A percentile compares a stretch with the other conserved stretches of the same genome.
Evolutionary conservation across 2,888 invertebrate species (phyloP).

Genomic region (Agriopis leucophaearia): DNA sequence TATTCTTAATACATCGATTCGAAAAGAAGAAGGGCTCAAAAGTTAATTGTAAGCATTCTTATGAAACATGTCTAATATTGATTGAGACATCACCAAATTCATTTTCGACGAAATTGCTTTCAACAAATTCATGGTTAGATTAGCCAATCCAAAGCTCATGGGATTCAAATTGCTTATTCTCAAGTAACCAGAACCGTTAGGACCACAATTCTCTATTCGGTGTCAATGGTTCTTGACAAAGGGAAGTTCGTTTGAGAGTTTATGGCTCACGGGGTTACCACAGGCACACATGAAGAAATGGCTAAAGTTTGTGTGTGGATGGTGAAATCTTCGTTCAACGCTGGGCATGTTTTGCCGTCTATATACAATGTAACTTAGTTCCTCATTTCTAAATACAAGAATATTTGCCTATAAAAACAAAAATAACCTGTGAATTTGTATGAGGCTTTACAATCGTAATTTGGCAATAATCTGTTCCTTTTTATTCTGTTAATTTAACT

Average conservation of each 20-base stretch:
- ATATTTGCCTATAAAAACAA: too few species aligned
- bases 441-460: too few species aligned
- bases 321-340: conserved; percentile 6
- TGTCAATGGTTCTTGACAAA: conserved; percentile 21
- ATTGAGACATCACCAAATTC: conserved; percentile 13
- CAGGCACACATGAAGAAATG: conserved; percentile 14
- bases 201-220: conserved; percentile 18
- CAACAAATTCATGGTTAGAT: conserved; percentile 21
- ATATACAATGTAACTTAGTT: too few species aligned
- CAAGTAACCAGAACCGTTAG: conserved; percentile 7
- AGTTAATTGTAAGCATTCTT: conserved; percentile 2
- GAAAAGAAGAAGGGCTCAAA: background rate
- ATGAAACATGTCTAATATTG: background rate
- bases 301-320: background rate
- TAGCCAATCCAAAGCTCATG: conserved; percentile 19
- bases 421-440: too few species aligned
- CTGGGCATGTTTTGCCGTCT: too few species aligned
- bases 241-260: conserved; percentile 15
- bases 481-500: too few species aligned
- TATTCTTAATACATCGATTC: too few species aligned
- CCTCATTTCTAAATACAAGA: too few species aligned
- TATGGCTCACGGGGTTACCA: conserved; percentile 13
- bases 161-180: conserved; percentile 13
- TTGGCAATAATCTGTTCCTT: too few species aligned
- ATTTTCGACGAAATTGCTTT: conserved; percentile 10